phyloP scores from a whole-genome alignment of 2,113 vertebrate genomes.

The Danio rerio region DNA sequence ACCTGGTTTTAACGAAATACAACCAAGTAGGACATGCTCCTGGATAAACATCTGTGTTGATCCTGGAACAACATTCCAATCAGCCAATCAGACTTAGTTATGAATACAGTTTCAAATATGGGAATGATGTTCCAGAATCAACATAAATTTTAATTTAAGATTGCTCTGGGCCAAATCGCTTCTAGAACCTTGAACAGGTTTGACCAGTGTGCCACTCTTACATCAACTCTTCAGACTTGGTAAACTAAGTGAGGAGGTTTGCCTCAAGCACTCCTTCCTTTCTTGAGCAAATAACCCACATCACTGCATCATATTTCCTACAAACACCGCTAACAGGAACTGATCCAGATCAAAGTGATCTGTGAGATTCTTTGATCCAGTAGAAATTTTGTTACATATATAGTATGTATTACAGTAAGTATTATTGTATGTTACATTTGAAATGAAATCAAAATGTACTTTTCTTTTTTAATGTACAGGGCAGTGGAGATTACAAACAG shows the following conservation, averaged over 20 bases:
- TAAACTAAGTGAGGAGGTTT: conserved; percentile 9
- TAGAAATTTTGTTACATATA: not conserved
- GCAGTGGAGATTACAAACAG: no score
- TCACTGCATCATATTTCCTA: not conserved
- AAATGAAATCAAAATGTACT: no score
- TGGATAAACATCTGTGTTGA: no score
- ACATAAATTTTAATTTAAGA: no score
- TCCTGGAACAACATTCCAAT: no score
- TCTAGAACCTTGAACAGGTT: not conserved
- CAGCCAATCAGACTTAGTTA: no score
- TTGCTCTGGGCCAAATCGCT: no score
- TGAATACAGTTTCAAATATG: no score
- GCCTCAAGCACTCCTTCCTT: not conserved
- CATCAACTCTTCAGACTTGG: not conserved
- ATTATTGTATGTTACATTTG: not conserved
- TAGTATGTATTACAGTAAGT: not conserved
- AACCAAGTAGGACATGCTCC: no score
- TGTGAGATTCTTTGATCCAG: not conserved
- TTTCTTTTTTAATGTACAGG: no score
- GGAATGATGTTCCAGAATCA: no score
- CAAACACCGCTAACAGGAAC: not conserved
- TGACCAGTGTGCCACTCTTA: not conserved
- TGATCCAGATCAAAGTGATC: not conserved
- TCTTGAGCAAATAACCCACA: not conserved
- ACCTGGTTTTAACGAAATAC: not conserved